Evolutionary conservation across 2,888 invertebrate genomes (phyloP).

Genomic region (Xestia ashworthii): DNA sequence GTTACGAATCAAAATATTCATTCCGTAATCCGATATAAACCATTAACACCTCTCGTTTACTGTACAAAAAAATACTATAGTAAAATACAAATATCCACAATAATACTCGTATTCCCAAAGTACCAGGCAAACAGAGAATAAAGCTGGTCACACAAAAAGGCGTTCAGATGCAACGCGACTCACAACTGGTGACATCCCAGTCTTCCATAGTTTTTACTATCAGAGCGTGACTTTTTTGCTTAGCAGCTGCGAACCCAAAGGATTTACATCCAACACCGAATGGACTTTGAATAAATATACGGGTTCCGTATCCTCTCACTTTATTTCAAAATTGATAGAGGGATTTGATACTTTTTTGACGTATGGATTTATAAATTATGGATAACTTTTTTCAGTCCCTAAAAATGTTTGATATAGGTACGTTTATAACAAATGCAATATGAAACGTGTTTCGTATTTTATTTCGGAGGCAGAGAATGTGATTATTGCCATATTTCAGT

Average conservation of each 20-base stretch:
- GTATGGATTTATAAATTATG: slow-evolving; percentile 34
- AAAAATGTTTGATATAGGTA: slow-evolving; percentile 21
- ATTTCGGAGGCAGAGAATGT: slow-evolving; percentile 18
- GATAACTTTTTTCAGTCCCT: slow-evolving; percentile 35
- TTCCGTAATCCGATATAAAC: background rate
- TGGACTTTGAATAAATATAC: slow-evolving; percentile 72
- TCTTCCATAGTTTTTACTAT: slow-evolving; percentile 77
- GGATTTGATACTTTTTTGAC: slow-evolving; percentile 38
- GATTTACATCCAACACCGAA: slow-evolving; percentile 75
- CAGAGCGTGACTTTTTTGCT: slow-evolving; percentile 79
- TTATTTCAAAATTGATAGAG: slow-evolving; percentile 55
- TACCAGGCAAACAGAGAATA: slow-evolving; percentile 68
- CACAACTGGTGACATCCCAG: slow-evolving; percentile 57
- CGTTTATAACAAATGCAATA: slow-evolving; percentile 38
- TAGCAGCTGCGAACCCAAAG: slow-evolving; percentile 67
- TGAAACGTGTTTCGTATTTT: slow-evolving; percentile 38
- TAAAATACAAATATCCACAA: background rate
- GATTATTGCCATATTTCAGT: slow-evolving; percentile 52
- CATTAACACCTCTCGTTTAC: slow-evolving; percentile 1
- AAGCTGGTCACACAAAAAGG: slow-evolving; percentile 62
- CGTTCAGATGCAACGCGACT: slow-evolving; percentile 59
- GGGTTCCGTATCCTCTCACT: slow-evolving; percentile 54
- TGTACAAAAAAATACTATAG: slow-evolving; percentile 18
- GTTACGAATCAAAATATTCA: background rate
- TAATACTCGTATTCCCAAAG: slow-evolving; percentile 41